Base-by-base conservation (phyloP, 1,140 invertebrate species). In the Drosophila prosaltans region DNA sequence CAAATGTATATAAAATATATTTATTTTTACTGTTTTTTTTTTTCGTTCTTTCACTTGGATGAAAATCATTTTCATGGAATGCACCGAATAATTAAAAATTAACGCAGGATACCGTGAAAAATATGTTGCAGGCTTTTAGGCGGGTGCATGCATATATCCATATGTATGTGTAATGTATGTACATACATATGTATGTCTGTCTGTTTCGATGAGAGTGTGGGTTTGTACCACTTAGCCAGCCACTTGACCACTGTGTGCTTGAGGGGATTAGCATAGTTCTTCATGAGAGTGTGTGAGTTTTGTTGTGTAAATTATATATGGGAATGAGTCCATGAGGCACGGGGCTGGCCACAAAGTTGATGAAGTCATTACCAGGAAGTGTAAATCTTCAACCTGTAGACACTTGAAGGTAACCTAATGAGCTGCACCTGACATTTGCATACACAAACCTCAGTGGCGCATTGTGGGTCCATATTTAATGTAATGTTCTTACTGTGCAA, bases 41-140 rank as follows among this genome's bases (percentile, higher is more conserved):
- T 51, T 43, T 30, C 10, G 40, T 48, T 65, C 41, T 60, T 65
- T 51, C 24, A 24, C 26, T 58, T 54, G 21, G 30, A 58, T 30
- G 40, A 40, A 10, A 72, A 65, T 73, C 36, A 64, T 78, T 65
- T 62, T 26, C 64, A 21, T 32, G 68, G 57, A 54, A 74, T 69
- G 68, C 63, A 32, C 63, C 36, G 69, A 63, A 84, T 83, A 76
- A 84, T 83, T 84, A 80, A 83, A 80, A 83, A 58, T 69, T 64
- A 71, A 58, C 55, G 57, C 80, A 74, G 40, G 58, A 63, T 9
- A 69, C 62, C 73, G 76, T 80, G 48, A 67, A 62, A 70, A 65
- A 77, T 70, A 40, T 72, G 41, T 57, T 59, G 70, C 48, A 32
- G 26, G 51, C 57, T 43, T 79, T 75, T 72, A 59, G 72, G 74